Percentiles rank a stretch among this genome's conserved stretches.
phyloP scores from a whole-genome alignment of 2,113 vertebrate species.

The Philantomba maxwellii region DNA sequence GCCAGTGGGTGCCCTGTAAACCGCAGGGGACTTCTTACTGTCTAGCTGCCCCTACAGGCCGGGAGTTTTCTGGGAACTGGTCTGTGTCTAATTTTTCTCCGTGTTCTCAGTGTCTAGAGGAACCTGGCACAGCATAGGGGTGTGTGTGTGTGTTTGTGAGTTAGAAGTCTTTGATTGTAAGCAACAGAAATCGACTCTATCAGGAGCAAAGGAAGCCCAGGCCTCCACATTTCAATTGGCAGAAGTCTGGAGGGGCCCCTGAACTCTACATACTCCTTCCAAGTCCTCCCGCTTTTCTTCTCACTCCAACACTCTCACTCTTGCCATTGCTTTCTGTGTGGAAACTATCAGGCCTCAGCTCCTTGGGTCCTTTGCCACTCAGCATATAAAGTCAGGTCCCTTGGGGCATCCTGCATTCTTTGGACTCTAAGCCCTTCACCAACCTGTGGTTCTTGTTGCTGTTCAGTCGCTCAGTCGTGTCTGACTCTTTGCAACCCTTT shows the following conservation, averaged over 20 bases:
- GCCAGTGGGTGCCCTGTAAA: background rate
- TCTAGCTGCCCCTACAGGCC: background rate
- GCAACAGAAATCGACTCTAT: background rate
- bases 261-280: background rate
- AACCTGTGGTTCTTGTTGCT: background rate
- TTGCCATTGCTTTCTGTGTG: background rate
- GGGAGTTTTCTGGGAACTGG: background rate
- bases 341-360: background rate
- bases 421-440: background rate
- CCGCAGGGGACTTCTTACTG: background rate
- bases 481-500: background rate
- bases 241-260: background rate
- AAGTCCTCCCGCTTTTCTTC: no score
- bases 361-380: background rate
- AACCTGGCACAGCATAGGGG: background rate
- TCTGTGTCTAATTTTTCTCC: background rate
- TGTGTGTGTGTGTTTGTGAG: background rate
- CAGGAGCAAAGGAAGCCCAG: background rate
- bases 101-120: background rate
- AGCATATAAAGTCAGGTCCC: background rate
- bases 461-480: fast-evolving
- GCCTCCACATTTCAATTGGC: no score
- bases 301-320: background rate
- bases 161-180: background rate
- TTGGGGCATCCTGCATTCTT: background rate